Evolutionary conservation across 1,140 invertebrate species (phyloP).

Genomic region (Papilio glaucus): DNA sequence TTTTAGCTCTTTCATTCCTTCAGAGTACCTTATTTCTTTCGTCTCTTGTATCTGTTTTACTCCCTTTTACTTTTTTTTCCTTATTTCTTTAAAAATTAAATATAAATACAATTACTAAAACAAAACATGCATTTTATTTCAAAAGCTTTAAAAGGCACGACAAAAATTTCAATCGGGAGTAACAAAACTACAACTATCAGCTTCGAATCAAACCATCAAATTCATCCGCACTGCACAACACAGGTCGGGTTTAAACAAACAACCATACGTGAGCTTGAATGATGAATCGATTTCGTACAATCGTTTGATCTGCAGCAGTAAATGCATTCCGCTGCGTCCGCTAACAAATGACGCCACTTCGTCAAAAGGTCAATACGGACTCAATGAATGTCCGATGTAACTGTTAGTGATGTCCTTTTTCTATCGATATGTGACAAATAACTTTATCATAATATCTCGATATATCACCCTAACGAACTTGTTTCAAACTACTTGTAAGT

Average conservation of each 20-base stretch:
- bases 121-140: too few species aligned
- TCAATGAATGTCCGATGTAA: slow-evolving; percentile 55
- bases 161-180: background rate
- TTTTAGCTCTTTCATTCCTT: too few species aligned
- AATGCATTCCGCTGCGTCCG: slow-evolving; percentile 47
- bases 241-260: slow-evolving; percentile 30
- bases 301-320: slow-evolving; percentile 38
- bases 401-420: slow-evolving; percentile 39
- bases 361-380: slow-evolving; percentile 62
- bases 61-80: too few species aligned
- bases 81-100: too few species aligned
- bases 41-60: too few species aligned
- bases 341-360: slow-evolving; percentile 65
- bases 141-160: too few species aligned
- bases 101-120: too few species aligned
- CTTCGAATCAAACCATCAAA: slow-evolving; percentile 35
- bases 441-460: background rate
- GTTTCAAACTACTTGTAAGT: too few species aligned
- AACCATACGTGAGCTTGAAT: slow-evolving; percentile 37
- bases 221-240: slow-evolving; percentile 10
- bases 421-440: slow-evolving; percentile 10
- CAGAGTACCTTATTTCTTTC: too few species aligned
- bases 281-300: slow-evolving; percentile 37
- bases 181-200: background rate
- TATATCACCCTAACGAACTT: too few species aligned